Evolutionary conservation across 2,888 invertebrate genomes (phyloP), one percentile per base, ranked within the genome.

Genomic region (Dolichomitus sp.): DNA sequence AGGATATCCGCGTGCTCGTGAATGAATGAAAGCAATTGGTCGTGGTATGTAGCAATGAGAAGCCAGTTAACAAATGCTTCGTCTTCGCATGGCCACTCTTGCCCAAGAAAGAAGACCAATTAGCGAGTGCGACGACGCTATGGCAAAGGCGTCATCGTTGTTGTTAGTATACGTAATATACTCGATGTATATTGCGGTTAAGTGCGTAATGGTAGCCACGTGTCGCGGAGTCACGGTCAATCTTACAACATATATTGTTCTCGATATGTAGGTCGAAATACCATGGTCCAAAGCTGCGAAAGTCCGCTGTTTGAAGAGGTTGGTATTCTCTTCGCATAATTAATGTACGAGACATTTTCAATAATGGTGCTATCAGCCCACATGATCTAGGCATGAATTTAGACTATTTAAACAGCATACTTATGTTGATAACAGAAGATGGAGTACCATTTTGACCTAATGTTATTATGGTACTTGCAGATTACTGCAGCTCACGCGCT

Each of bases 211-310:
- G 88, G 61, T 80, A n/a, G 45, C 54, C 54, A 52, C 50, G 65
- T 61, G 50, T 72, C 81, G 83, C 74, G 86, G 87, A 92, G 91
- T 92, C 91, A 92, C 80, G 90, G 90, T 84, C 88, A 87, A 84
- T 86, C 87, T 88, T 90, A 87, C 79, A 66, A 68, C 48, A 69
- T 52, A 65, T 57, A 65, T 81, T 30, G 72, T 27, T 77, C 54
- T 33, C 40, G 48, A 83, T 74, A 87, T 88, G 84, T 87, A 76
- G 87, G 85, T 87, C 59, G 54, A 33, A 37, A 23, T 30, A 7
- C 3, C 33, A 40, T 7, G 19, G 59, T 11, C 48, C 61, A 7
- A 61, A 45, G 68, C 37, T 17, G 19, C 37, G 3, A 17, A 37
- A 61, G 19, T 14, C 4, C 23, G 23, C 19, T 12, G 4, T 17